phyloP scores from a whole-genome alignment of 2,888 invertebrate species.

The Subacronicta megacephala region DNA sequence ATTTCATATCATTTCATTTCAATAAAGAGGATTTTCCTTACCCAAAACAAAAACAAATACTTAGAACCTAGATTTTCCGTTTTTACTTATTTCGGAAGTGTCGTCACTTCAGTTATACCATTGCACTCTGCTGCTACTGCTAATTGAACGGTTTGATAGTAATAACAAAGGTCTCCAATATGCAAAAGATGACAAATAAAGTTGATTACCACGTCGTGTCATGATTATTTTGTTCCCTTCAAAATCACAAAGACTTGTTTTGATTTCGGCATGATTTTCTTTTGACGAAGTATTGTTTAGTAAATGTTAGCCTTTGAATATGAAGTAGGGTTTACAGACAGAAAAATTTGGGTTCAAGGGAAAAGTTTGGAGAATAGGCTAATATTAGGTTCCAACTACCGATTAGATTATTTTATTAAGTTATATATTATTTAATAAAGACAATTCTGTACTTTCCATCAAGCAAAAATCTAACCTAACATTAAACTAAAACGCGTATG shows the following conservation, averaged over 20 bases:
- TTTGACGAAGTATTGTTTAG: not conserved
- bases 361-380: no score
- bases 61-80: no score
- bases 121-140: slow-evolving; percentile 5
- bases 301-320: not conserved
- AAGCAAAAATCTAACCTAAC: no score
- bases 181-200: slow-evolving; percentile 19
- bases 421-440: no score
- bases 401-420: no score
- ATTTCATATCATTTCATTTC: no score
- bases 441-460: no score
- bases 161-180: slow-evolving; percentile 44
- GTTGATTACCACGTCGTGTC: slow-evolving; percentile 6
- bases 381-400: no score
- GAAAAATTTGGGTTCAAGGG: no score
- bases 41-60: no score
- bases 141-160: slow-evolving; percentile 52
- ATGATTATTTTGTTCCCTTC: slow-evolving; percentile 1
- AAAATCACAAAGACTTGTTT: not conserved
- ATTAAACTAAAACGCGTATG: no score
- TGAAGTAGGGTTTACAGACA: not conserved
- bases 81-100: not conserved
- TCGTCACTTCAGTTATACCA: slow-evolving; percentile 12
- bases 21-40: no score
- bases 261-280: not conserved